A percentile compares a stretch with the other conserved stretches of the same genome.
These are phyloP conservation scores for Hyperoplus immaculatus DNA, from an alignment of 2,797 vertebrate species.

Conservation along the genomic window DNA sequence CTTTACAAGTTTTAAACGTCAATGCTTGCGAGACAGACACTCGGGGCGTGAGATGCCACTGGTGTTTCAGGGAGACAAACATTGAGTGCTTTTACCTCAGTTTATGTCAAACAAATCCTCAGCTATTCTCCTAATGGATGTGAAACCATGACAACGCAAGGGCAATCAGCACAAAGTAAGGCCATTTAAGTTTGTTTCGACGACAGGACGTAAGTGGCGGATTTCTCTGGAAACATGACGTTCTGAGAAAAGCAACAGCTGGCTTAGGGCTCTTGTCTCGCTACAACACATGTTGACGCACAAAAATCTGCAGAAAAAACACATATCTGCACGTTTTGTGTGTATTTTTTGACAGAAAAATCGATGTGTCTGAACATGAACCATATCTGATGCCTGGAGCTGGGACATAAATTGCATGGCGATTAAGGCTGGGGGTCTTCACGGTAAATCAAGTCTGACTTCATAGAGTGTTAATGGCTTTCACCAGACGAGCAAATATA, in stretches of 20 bases:
- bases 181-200: constrained; percentile 78
- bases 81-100: constrained; percentile 77
- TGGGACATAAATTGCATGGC: constrained; percentile 19
- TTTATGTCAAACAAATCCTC: constrained; percentile 82
- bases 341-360: constrained; percentile 40
- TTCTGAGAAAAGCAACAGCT: constrained; percentile 35
- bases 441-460: constrained; percentile 3
- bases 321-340: background rate
- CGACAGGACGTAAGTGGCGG: constrained; percentile 54
- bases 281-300: constrained; percentile 28
- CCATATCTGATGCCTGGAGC: constrained; percentile 34
- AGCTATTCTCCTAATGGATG: constrained; percentile 80
- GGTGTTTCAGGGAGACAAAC: constrained; percentile 77
- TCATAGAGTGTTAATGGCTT: background rate
- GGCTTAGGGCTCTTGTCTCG: constrained; percentile 32
- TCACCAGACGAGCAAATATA: background rate
- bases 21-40: constrained; percentile 67
- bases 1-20: constrained; percentile 66
- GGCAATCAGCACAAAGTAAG: constrained; percentile 77
- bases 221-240: constrained; percentile 52
- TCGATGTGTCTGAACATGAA: constrained; percentile 23
- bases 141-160: constrained; percentile 80
- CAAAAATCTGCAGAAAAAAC: constrained; percentile 9
- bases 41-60: constrained; percentile 48
- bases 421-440: constrained; percentile 2